Percentiles rank a stretch among this genome's conserved stretches.
phyloP scores from a whole-genome alignment of 2,797 vertebrate species.

The Esox masquinongy region DNA sequence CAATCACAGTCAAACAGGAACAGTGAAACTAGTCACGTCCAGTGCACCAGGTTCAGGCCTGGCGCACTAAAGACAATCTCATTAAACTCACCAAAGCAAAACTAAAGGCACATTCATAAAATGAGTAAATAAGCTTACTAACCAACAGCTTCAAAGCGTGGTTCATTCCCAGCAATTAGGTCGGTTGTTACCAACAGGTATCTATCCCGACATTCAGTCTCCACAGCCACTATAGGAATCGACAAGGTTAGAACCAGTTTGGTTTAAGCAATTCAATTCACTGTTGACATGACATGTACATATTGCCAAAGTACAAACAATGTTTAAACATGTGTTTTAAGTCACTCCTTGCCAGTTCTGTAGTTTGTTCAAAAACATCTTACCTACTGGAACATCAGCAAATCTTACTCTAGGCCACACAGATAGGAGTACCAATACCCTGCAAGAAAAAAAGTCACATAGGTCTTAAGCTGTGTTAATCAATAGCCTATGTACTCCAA shows the following conservation, averaged over 20 bases:
- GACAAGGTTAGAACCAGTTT: neutral
- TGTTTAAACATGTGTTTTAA: neutral
- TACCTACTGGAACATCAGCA: constrained; percentile 37
- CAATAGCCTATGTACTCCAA: no score
- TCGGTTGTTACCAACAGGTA: constrained; percentile 59
- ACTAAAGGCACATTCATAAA: no score
- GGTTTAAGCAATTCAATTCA: no score
- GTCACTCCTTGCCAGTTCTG: neutral
- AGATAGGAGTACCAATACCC: constrained; percentile 37
- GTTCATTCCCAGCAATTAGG: constrained; percentile 39
- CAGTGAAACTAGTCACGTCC: no score
- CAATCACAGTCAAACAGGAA: no score
- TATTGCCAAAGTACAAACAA: no score
- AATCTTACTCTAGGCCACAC: constrained; percentile 14
- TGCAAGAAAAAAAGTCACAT: constrained; percentile 23
- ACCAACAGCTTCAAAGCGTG: constrained; percentile 68
- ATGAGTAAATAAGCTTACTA: constrained; percentile 2
- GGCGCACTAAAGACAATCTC: no score
- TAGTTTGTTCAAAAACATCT: neutral
- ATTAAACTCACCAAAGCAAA: neutral
- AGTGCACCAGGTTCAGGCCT: no score
- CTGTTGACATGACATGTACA: no score
- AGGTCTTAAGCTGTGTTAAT: no score
- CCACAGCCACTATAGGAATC: constrained; percentile 41
- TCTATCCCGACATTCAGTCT: constrained; percentile 62